Conservation (phyloP, 2,797 vertebrate species). For the Margarornis squamiger region DNA sequence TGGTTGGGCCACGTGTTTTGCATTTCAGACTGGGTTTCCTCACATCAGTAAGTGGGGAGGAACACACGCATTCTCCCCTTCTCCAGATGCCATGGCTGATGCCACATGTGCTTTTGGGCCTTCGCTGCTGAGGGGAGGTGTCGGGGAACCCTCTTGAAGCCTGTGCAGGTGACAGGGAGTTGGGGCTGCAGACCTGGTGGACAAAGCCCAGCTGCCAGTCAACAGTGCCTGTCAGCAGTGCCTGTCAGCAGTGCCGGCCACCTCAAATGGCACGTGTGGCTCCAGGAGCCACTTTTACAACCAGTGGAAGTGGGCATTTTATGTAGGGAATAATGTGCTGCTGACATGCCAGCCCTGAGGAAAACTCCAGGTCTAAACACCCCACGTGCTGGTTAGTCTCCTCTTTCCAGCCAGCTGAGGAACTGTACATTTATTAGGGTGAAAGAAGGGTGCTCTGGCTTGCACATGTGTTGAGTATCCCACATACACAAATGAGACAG, state of each 20-base stretch:
- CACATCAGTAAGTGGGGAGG: rapidly evolving
- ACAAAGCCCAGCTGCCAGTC: neutral
- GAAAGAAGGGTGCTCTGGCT: neutral
- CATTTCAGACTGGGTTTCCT: neutral
- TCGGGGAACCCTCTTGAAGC: neutral
- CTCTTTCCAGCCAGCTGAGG: neutral
- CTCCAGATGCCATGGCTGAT: neutral
- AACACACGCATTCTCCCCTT: rapidly evolving
- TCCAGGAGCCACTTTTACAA: neutral
- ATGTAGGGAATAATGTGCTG: neutral
- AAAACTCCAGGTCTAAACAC: neutral
- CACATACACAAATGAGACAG: neutral
- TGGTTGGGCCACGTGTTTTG: rapidly evolving
- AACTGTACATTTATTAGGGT: neutral
- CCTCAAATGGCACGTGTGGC: rapidly evolving
- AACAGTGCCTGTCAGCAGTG: rapidly evolving
- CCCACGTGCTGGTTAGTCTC: rapidly evolving
- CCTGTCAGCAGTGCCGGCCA: rapidly evolving
- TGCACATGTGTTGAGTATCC: neutral
- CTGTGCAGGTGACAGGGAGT: rapidly evolving
- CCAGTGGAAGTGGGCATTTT: rapidly evolving
- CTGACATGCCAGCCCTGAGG: neutral
- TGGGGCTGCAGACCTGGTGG: rapidly evolving
- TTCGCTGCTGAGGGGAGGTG: rapidly evolving
- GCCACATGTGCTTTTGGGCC: neutral